Percentiles rank a stretch among this genome's conserved stretches.
Conservation (phyloP, 2,888 invertebrate genomes). For the Apodemia mormo region DNA sequence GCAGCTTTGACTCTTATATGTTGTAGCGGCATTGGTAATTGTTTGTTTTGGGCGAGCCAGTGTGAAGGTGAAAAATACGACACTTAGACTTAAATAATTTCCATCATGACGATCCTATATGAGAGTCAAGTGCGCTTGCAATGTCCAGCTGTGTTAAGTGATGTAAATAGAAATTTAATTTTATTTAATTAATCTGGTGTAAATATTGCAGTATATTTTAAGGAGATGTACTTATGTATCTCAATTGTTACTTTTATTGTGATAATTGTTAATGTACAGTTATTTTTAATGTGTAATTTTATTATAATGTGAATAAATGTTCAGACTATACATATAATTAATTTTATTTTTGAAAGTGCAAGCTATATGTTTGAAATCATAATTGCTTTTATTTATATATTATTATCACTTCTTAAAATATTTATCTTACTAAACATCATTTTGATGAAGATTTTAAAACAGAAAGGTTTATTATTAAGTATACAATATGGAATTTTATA, state of each 20-base stretch:
- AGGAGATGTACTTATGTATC: slow-evolving; percentile 67
- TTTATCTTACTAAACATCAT: no score
- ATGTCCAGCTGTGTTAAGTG: slow-evolving; percentile 36
- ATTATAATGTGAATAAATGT: slow-evolving; percentile 33
- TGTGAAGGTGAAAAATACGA: slow-evolving; percentile 87
- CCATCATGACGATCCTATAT: slow-evolving; percentile 45
- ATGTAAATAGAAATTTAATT: slow-evolving; percentile 61
- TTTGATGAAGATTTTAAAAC: no score
- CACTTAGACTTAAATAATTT: slow-evolving; percentile 51
- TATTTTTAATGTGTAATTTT: slow-evolving; percentile 47
- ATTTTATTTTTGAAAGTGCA: no score
- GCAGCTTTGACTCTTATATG: slow-evolving; percentile 96
- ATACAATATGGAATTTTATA: no score
- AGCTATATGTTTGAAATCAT: no score
- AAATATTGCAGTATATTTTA: slow-evolving; percentile 26
- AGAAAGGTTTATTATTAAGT: no score
- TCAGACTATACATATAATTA: slow-evolving; percentile 21
- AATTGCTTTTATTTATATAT: no score
- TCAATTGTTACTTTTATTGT: slow-evolving; percentile 54
- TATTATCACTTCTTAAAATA: no score
- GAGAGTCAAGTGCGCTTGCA: slow-evolving; percentile 26
- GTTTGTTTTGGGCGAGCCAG: slow-evolving; percentile 93
- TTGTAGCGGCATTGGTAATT: slow-evolving; percentile 97
- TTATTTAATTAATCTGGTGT: slow-evolving; percentile 41
- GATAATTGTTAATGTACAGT: slow-evolving; percentile 62